A percentile compares a stretch with the other conserved stretches of the same genome.
Evolutionary conservation across 2,797 vertebrate species (phyloP).

Genomic region (Sebastes oblongus): DNA sequence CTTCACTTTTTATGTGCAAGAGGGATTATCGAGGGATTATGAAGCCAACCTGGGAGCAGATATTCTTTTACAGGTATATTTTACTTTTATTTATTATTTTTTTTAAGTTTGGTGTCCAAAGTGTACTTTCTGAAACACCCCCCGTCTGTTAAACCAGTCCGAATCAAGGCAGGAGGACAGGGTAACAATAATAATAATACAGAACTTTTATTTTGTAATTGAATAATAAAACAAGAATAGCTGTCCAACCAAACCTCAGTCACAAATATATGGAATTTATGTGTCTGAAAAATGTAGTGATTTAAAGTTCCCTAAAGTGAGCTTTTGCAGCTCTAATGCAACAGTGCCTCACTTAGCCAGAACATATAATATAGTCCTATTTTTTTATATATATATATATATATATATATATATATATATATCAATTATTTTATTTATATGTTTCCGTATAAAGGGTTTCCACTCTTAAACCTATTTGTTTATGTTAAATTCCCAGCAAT

Average conservation of each 20-base stretch:
- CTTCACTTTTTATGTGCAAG: conserved; percentile 50
- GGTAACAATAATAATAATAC: not conserved
- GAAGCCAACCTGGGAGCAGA: conserved; percentile 46
- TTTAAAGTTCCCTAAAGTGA: not conserved
- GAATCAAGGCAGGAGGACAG: not conserved
- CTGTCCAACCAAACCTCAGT: not conserved
- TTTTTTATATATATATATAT: not conserved
- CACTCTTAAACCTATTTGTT: conserved; percentile 45
- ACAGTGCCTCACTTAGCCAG: not conserved
- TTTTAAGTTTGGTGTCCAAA: not conserved
- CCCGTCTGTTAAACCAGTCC: not conserved
- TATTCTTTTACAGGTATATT: conserved; percentile 65
- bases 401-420: too few species aligned
- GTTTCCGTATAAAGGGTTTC: conserved; percentile 25
- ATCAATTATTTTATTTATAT: not conserved
- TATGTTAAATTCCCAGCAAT: conserved; percentile 52
- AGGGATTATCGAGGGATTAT: conserved; percentile 61
- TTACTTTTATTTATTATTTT: not conserved
- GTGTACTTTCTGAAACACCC: not conserved
- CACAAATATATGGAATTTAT: not conserved
- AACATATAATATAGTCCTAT: not conserved
- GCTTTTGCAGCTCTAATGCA: not conserved
- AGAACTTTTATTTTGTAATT: not conserved
- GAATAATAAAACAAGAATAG: not conserved
- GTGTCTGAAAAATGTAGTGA: not conserved